Base-by-base conservation (phyloP, 1,140 invertebrate species). In the Vanessa atalanta region DNA sequence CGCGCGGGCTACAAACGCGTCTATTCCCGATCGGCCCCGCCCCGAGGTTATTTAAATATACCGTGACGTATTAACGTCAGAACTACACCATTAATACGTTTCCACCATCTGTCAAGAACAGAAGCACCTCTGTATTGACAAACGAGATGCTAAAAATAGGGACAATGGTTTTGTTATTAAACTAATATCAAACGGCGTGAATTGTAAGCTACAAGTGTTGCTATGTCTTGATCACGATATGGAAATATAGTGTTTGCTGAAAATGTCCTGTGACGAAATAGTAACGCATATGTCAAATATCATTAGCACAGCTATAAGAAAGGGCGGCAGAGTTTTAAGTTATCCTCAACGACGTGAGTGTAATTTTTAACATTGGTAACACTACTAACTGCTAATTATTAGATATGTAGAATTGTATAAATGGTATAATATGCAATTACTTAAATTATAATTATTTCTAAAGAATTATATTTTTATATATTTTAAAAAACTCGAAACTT, bases 31-130 rank as follows among this genome's bases (percentile, higher is more conserved):
- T 70, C 79, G 82, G 81, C 84, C 83, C 81, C 86, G 82, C 82
- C 83, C 83, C 84, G 81, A 87, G 83, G 82, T 79, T 88, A 90
- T 88, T 88, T 90, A 87, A 88, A 88, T 85, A 85, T 80, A 78
- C 70, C 75, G 78, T 86, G 86, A 90, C 87, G 88, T 86, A 79
- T 79, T 71, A 72, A 70, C 78, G 75, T 79, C 71, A 81, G 80
- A 73, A 77, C 75, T 83, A 70, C 77, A 81, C 79, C 79, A 80
- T 82, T 79, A 37, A 61, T 61, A 83, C 76, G 78, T 84, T 85
- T 88, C 85, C 86, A 87, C 86, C 84, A 86, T 85, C 81, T 79
- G 83, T 81, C 80, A 79, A 73, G 75, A 79, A 76, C 76, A 80
- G 78, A 84, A 83, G 75, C 73, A 23, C 53, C 53, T 57, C 75